Percentiles rank a stretch among this genome's conserved stretches.
Conservation (phyloP, 1,140 invertebrate genomes). For the Epicauta chinensis region DNA sequence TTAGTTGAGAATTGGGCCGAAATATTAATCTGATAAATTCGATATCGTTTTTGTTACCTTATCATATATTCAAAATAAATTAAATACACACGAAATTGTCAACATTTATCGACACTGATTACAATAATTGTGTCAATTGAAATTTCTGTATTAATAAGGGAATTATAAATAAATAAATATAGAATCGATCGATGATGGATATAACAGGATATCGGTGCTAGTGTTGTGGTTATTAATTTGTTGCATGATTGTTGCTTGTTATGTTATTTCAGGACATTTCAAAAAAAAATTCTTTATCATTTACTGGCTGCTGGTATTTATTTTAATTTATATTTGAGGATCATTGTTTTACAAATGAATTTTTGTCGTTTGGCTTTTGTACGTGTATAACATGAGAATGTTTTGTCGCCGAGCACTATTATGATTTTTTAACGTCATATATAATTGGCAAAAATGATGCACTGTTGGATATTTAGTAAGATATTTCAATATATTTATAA, state of each 20-base stretch:
- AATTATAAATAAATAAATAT: no score
- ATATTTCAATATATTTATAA: constrained; percentile 23
- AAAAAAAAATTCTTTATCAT: no score
- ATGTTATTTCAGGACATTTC: constrained; percentile 11
- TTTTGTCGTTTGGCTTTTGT: constrained; percentile 15
- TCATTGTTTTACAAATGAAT: background rate
- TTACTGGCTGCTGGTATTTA: no score
- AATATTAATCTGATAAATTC: constrained; percentile 11
- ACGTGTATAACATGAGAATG: constrained; percentile 12
- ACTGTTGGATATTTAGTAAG: constrained; percentile 26
- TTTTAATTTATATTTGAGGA: no score
- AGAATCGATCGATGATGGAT: no score
- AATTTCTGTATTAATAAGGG: constrained; percentile 3
- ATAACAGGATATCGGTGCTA: constrained; percentile 27
- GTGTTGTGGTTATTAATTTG: constrained; percentile 25
- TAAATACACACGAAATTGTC: no score
- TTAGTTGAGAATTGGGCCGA: constrained; percentile 6
- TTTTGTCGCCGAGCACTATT: constrained; percentile 16
- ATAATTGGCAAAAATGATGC: constrained; percentile 23
- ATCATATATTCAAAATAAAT: constrained; percentile 2
- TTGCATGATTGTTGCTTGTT: constrained; percentile 30
- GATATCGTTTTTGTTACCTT: constrained; percentile 2
- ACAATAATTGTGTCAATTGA: constrained; percentile 13
- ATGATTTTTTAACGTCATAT: constrained; percentile 14
- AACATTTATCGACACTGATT: background rate